phyloP scores from a whole-genome alignment of 2,888 invertebrate genomes.

The Coenonympha glycerion region DNA sequence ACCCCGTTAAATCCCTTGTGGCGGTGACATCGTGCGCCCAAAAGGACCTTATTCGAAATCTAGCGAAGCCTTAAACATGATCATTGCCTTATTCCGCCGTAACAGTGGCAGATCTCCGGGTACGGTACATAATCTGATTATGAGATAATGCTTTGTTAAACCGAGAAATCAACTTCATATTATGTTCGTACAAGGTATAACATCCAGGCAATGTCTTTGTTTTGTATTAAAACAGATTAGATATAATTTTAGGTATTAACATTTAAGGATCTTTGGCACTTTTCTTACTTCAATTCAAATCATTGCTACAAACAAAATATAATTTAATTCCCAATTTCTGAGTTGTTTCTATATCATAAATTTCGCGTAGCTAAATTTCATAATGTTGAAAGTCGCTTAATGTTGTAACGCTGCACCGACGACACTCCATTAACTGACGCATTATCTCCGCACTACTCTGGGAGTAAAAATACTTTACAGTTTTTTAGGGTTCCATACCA shows the following conservation, averaged over 20 bases:
- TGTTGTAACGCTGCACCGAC: slow-evolving; percentile 39
- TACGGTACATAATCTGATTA: slow-evolving; percentile 40
- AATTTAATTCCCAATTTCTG: not conserved
- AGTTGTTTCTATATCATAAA: slow-evolving; percentile 4
- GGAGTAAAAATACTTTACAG: not conserved
- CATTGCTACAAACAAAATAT: not conserved
- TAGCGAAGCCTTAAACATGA: slow-evolving; percentile 51
- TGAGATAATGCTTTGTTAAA: slow-evolving; percentile 20
- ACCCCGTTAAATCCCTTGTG: slow-evolving; percentile 37
- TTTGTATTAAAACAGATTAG: too few relatives aligned
- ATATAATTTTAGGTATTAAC: too few relatives aligned
- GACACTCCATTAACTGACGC: slow-evolving; percentile 60
- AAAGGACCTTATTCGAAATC: slow-evolving; percentile 49
- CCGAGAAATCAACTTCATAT: not conserved
- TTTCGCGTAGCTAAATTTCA: slow-evolving; percentile 8
- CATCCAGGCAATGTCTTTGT: too few relatives aligned
- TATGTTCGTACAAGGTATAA: not conserved
- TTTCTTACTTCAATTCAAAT: not conserved
- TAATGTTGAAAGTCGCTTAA: slow-evolving; percentile 42
- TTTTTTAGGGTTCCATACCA: too few relatives aligned
- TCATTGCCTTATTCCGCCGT: slow-evolving; percentile 36
- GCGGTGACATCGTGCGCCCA: slow-evolving; percentile 40
- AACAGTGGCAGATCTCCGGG: slow-evolving; percentile 31
- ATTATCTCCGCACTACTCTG: slow-evolving; percentile 40
- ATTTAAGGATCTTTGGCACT: not conserved